Evolutionary conservation across 2,797 vertebrate genomes (phyloP).

Genomic region (Uromys caudimaculatus): DNA sequence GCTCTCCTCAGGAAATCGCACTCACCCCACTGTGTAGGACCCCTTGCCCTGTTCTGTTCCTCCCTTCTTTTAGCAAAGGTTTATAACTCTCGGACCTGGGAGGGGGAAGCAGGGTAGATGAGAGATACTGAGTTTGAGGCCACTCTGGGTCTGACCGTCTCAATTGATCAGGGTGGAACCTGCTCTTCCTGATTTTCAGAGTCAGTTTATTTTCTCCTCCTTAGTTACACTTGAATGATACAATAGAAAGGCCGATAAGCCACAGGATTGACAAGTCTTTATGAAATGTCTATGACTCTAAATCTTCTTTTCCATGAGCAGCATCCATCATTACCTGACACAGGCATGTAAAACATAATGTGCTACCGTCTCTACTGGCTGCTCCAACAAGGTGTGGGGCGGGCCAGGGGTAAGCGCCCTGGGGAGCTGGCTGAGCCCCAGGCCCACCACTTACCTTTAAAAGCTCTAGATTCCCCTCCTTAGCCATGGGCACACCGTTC

Average conservation of each 20-base stretch:
- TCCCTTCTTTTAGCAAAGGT: background rate
- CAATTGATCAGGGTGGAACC: background rate
- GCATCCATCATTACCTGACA: background rate
- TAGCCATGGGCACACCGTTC: slow-evolving; percentile 90
- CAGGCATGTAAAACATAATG: background rate
- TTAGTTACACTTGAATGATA: background rate
- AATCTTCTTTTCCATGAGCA: background rate
- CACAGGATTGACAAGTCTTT: background rate
- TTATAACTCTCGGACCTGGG: background rate
- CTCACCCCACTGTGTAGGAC: background rate
- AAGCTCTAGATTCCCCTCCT: slow-evolving; percentile 96
- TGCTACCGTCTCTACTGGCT: background rate
- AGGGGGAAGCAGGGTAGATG: background rate
- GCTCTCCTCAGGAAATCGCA: slow-evolving; percentile 34
- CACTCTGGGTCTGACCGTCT: background rate
- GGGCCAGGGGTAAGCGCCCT: background rate
- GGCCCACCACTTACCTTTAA: slow-evolving; percentile 91
- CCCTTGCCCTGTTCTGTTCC: background rate
- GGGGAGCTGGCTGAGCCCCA: background rate
- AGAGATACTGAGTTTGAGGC: background rate
- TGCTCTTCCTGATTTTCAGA: background rate
- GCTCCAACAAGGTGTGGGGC: background rate
- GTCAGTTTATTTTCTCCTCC: slow-evolving; percentile 21
- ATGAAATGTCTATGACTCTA: background rate
- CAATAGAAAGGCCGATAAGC: background rate